These are phyloP conservation scores for Spongilla lacustris DNA, from an alignment of 37 sponge, comb jelly and placozoan species.

Conservation along the genomic window DNA sequence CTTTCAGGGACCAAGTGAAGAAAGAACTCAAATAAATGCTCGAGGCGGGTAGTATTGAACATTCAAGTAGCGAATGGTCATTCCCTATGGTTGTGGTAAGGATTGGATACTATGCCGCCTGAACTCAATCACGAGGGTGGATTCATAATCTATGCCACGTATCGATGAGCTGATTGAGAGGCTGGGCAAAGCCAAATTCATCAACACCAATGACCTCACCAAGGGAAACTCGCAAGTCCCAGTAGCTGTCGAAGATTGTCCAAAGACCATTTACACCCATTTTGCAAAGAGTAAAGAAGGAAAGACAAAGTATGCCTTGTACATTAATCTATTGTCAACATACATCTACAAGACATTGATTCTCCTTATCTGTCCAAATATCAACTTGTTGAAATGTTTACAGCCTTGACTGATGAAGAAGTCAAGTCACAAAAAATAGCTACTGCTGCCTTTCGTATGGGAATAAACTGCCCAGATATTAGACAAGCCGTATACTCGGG, in stretches of 20 bases:
- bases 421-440: too few relatives aligned
- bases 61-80: constrained; percentile 24
- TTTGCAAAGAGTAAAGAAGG: too few relatives aligned
- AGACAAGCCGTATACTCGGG: too few relatives aligned
- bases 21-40: constrained; percentile 11
- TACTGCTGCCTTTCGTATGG: too few relatives aligned
- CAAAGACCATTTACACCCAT: too few relatives aligned
- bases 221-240: constrained; percentile 17
- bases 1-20: constrained; percentile 17
- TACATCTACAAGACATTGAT: too few relatives aligned
- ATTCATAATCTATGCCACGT: constrained; percentile 15
- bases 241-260: background rate
- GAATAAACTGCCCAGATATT: too few relatives aligned
- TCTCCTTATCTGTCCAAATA: too few relatives aligned
- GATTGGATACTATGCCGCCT: background rate
- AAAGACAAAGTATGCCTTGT: too few relatives aligned
- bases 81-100: constrained; percentile 12
- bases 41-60: background rate
- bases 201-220: constrained; percentile 10
- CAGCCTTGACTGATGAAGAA: too few relatives aligned
- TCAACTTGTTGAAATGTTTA: too few relatives aligned
- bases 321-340: too few relatives aligned
- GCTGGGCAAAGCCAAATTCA: constrained; percentile 1
- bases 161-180: constrained; percentile 6
- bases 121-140: constrained; percentile 18